phyloP scores from a whole-genome alignment of 2,797 vertebrate species.

The Erethizon dorsatum region DNA sequence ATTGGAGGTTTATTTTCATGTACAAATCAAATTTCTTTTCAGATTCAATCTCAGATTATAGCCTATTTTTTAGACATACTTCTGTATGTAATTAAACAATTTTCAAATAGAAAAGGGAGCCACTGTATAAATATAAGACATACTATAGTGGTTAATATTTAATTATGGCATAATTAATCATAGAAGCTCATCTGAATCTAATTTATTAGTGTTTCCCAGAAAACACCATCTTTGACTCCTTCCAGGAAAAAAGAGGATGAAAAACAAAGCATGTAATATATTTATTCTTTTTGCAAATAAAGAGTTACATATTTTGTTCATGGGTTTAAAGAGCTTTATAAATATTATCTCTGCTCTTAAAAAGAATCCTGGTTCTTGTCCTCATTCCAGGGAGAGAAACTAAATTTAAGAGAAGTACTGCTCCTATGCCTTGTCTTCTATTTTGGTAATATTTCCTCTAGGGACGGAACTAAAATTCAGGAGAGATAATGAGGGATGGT shows the following conservation, averaged over 20 bases:
- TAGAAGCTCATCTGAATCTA: slow-evolving; percentile 58
- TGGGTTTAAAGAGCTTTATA: background rate
- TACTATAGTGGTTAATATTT: slow-evolving; percentile 80
- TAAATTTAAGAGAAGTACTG: background rate
- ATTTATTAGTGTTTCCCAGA: slow-evolving; percentile 59
- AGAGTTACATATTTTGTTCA: background rate
- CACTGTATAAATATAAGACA: slow-evolving; percentile 74
- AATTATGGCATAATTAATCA: slow-evolving; percentile 82
- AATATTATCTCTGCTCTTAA: background rate
- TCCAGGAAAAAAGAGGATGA: background rate
- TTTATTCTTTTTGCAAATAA: slow-evolving; percentile 12
- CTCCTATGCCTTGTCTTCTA: background rate
- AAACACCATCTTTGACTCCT: slow-evolving; percentile 68
- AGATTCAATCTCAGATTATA: slow-evolving; percentile 54
- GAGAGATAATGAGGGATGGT: background rate
- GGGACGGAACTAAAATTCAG: background rate
- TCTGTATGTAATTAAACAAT: slow-evolving; percentile 67
- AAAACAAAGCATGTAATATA: background rate
- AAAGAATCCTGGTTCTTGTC: background rate
- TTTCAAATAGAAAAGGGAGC: slow-evolving; percentile 72
- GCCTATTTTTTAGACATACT: slow-evolving; percentile 61
- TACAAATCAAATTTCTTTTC: slow-evolving; percentile 66
- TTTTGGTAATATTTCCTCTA: background rate
- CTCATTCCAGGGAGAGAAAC: background rate
- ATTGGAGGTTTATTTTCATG: slow-evolving; percentile 16